Evolutionary conservation across 2,888 invertebrate genomes (phyloP).

Genomic region (Plebejus argus): DNA sequence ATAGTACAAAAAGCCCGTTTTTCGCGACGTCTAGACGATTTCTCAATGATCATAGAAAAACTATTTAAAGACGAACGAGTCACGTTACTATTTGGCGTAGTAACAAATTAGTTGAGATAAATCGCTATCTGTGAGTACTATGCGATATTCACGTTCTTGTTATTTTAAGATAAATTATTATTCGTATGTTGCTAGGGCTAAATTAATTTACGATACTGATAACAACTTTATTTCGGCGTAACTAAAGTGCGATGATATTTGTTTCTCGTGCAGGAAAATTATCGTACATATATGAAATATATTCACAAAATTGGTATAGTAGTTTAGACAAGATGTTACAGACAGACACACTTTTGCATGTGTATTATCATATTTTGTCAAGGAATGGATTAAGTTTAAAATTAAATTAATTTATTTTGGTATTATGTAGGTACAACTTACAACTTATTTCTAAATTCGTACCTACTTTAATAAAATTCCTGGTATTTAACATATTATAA

Average conservation of each 20-base stretch:
- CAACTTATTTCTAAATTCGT: not conserved
- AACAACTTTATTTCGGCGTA: not conserved
- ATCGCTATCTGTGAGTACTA: conserved; percentile 8
- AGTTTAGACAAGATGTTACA: no score
- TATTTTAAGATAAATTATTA: conserved; percentile 17
- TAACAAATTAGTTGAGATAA: not conserved
- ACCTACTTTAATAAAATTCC: not conserved
- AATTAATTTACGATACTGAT: not conserved
- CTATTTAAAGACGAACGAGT: conserved; percentile 1
- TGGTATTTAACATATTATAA: conserved; percentile 9
- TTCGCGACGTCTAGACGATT: not conserved
- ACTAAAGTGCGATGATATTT: not conserved
- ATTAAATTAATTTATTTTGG: no score
- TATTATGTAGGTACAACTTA: no score
- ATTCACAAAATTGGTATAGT: no score
- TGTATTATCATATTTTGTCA: not conserved
- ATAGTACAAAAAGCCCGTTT: not conserved
- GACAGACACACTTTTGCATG: not conserved
- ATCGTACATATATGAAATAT: no score
- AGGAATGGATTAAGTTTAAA: no score
- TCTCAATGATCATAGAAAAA: not conserved
- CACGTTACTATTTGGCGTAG: not conserved
- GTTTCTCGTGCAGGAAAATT: not conserved
- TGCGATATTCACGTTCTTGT: conserved; percentile 7
- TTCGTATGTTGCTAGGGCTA: not conserved